Evolutionary conservation across 2,888 invertebrate species (phyloP).

Genomic region (Glaucopsyche alexis): DNA sequence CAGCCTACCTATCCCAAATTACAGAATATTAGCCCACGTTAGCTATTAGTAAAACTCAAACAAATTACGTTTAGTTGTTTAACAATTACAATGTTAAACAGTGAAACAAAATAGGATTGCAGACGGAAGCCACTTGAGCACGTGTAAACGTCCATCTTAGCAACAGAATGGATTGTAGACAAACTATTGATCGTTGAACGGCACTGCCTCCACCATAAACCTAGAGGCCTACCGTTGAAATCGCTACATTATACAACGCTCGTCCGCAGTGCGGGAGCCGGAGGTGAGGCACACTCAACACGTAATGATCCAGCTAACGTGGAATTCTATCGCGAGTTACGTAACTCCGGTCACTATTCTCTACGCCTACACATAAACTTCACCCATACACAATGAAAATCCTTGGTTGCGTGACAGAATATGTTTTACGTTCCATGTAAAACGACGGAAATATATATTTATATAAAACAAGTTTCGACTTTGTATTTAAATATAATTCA

Average conservation of each 20-base stretch:
- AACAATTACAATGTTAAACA: slow-evolving; percentile 30
- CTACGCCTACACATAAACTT: slow-evolving; percentile 33
- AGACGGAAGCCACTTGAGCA: slow-evolving; percentile 40
- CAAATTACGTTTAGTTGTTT: slow-evolving; percentile 5
- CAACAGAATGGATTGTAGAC: slow-evolving; percentile 43
- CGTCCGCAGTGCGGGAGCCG: slow-evolving; percentile 30
- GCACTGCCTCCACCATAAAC: slow-evolving; percentile 35
- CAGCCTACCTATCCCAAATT: background rate
- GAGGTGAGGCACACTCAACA: slow-evolving; percentile 30
- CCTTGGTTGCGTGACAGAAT: slow-evolving; percentile 35
- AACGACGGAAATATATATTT: slow-evolving; percentile 33
- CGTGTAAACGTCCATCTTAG: slow-evolving; percentile 44
- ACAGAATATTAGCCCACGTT: background rate
- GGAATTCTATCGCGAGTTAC: slow-evolving; percentile 36
- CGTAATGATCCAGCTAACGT: slow-evolving; percentile 34
- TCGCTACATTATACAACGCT: slow-evolving; percentile 36
- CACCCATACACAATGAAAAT: slow-evolving; percentile 32
- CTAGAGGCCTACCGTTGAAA: slow-evolving; percentile 33
- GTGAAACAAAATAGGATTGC: slow-evolving; percentile 28
- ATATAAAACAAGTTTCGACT: slow-evolving; percentile 17
- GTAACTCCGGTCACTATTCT: slow-evolving; percentile 42
- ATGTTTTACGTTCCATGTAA: slow-evolving; percentile 34
- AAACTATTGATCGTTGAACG: slow-evolving; percentile 49
- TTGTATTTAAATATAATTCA: background rate
- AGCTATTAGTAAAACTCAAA: slow-evolving; percentile 13